Conservation (phyloP, 2,888 invertebrate species). For the Podotricha telesiphe region DNA sequence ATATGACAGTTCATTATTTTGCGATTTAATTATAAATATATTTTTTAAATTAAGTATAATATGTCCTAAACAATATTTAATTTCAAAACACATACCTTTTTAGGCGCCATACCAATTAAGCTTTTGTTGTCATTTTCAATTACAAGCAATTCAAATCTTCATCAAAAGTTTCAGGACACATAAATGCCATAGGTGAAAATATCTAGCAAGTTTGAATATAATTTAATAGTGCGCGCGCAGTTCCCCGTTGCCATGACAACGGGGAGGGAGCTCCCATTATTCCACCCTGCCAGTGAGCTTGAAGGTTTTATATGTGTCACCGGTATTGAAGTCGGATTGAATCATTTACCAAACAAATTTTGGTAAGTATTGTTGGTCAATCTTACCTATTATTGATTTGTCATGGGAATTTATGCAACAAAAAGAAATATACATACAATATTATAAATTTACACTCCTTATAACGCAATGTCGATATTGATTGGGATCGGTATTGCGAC, state of each 20-base stretch:
- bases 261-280: conserved; percentile 47
- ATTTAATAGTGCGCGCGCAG: conserved; percentile 71
- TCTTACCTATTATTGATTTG: background rate
- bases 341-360: background rate
- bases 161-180: conserved; percentile 60
- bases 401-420: background rate
- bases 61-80: background rate
- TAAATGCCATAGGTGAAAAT: conserved; percentile 63
- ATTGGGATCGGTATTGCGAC: background rate
- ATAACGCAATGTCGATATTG: conserved; percentile 6
- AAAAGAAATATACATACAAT: background rate
- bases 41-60: background rate
- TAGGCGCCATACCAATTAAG: conserved; percentile 65
- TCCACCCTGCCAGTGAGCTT: conserved; percentile 39
- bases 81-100: conserved; percentile 65
- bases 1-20: background rate
- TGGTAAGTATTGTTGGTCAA: conserved; percentile 9
- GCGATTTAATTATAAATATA: conserved; percentile 1
- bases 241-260: conserved; percentile 62
- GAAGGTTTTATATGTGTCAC: conserved; percentile 43
- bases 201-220: conserved; percentile 39
- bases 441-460: background rate
- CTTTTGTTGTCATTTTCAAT: conserved; percentile 24
- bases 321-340: background rate
- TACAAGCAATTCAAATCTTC: conserved; percentile 29